Percentiles rank a stretch among this genome's conserved stretches.
Conservation (phyloP, 2,888 invertebrate genomes). For the Drosophila affinis region DNA sequence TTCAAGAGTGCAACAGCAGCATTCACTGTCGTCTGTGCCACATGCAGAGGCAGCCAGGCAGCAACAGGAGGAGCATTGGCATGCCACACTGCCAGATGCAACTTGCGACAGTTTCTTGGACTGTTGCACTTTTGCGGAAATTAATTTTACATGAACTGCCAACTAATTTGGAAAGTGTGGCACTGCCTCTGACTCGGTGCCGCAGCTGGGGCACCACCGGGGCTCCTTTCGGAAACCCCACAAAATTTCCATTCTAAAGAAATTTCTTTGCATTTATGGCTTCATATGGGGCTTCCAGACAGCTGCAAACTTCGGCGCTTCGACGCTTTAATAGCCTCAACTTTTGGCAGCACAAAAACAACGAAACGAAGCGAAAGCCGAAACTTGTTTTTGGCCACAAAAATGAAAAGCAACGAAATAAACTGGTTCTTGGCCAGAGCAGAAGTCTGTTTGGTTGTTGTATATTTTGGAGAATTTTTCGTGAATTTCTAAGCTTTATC, state of each 20-base stretch:
- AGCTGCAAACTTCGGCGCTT: conserved; percentile 66
- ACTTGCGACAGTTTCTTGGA: conserved; percentile 39
- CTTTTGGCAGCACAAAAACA: conserved; percentile 49
- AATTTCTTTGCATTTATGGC: conserved; percentile 73
- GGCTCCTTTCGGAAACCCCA: conserved; percentile 42
- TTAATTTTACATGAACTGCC: conserved; percentile 72
- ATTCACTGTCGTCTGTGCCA: conserved; percentile 40
- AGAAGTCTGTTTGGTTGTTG: conserved; percentile 35
- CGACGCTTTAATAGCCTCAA: conserved; percentile 73
- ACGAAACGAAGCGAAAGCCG: conserved; percentile 4
- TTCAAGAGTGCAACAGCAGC: conserved; percentile 73
- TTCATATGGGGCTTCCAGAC: conserved; percentile 71
- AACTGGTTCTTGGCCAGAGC: conserved; percentile 70
- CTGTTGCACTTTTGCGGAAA: conserved; percentile 48
- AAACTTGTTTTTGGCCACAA: conserved; percentile 61
- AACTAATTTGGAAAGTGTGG: conserved; percentile 70
- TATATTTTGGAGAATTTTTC: conserved; percentile 44
- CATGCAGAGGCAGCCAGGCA: conserved; percentile 39
- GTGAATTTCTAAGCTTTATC: conserved; percentile 73
- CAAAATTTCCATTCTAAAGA: conserved; percentile 63
- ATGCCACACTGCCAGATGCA: conserved; percentile 37
- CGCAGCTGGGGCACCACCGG: not conserved
- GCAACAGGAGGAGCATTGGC: not conserved
- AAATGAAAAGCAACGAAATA: conserved; percentile 19
- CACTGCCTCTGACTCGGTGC: conserved; percentile 2